These are phyloP conservation scores for Hirundichthys speculiger DNA, from an alignment of 2,113 vertebrate genomes.

Conservation along the genomic window DNA sequence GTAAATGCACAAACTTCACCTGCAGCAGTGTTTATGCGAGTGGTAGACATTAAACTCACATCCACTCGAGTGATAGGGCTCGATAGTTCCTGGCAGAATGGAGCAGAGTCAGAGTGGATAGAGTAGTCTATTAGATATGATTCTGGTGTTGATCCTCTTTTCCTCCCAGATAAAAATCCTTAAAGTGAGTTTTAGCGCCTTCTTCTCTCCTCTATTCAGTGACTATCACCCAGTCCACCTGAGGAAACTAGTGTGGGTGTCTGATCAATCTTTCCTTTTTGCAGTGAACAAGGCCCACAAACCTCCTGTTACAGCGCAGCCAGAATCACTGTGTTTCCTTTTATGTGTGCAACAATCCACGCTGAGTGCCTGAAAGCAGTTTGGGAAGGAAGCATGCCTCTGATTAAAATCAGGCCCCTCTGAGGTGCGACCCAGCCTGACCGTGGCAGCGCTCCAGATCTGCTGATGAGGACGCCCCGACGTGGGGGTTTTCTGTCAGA, in stretches of 20 bases:
- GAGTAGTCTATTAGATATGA: too few species aligned
- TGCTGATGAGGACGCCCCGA: constrained; percentile 53
- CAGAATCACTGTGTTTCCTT: background rate
- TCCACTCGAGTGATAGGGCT: background rate
- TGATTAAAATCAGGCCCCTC: constrained; percentile 44
- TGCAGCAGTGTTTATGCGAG: background rate
- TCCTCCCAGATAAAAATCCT: too few species aligned
- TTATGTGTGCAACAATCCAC: constrained; percentile 27
- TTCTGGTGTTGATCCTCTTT: too few species aligned
- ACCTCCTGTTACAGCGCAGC: constrained; percentile 3
- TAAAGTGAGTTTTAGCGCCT: too few species aligned
- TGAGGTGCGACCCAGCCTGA: constrained; percentile 51
- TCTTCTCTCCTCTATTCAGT: constrained; percentile 4
- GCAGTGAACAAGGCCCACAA: background rate
- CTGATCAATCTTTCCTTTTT: constrained; percentile 40
- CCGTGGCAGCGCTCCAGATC: constrained; percentile 58
- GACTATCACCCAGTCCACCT: constrained; percentile 29
- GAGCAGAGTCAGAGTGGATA: background rate
- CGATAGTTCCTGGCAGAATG: constrained; percentile 3
- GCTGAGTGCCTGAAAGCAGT: constrained; percentile 4
- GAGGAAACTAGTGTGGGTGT: constrained; percentile 39
- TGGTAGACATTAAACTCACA: too few species aligned
- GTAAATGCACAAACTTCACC: too few species aligned
- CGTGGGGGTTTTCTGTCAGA: constrained; percentile 36
- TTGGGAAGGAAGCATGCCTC: constrained; percentile 26